A percentile compares a stretch with the other conserved stretches of the same genome.
Evolutionary conservation across 2,888 invertebrate genomes (phyloP).

Genomic region (Coecobrya sp.): DNA sequence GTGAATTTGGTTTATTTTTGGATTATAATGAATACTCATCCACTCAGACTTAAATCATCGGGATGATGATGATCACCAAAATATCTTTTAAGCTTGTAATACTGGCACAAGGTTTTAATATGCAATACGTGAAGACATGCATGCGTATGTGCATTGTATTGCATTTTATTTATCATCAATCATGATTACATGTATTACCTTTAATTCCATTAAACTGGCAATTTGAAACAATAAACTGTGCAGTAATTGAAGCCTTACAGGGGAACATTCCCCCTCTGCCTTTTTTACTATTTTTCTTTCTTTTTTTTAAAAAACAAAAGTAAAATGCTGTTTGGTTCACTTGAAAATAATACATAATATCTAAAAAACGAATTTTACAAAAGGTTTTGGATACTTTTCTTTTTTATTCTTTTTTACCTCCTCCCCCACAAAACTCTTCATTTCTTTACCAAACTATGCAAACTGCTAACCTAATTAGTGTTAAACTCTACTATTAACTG

Average conservation of each 20-base stretch:
- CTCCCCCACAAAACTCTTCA: neutral
- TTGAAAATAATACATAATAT: neutral
- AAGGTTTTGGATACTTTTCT: neutral
- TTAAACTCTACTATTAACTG: neutral
- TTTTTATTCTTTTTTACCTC: neutral
- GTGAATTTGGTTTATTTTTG: constrained; percentile 35
- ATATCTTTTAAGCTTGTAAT: neutral
- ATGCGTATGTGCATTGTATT: neutral
- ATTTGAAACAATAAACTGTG: neutral
- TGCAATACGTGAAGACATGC: neutral
- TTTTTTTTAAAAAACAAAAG: neutral
- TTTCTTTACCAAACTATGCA: neutral
- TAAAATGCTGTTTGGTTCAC: neutral
- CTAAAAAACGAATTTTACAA: neutral
- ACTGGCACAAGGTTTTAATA: too few species aligned
- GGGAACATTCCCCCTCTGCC: neutral
- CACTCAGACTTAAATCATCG: neutral
- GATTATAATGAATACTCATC: neutral
- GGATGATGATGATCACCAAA: neutral
- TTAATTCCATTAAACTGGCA: constrained; percentile 2
- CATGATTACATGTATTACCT: neutral
- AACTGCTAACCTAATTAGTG: constrained; percentile 9
- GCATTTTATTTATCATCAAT: neutral
- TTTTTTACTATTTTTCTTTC: neutral
- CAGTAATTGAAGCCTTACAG: too few species aligned